phyloP scores from a whole-genome alignment of 2,888 invertebrate species.

The Gonocerus acuteangulatus region DNA sequence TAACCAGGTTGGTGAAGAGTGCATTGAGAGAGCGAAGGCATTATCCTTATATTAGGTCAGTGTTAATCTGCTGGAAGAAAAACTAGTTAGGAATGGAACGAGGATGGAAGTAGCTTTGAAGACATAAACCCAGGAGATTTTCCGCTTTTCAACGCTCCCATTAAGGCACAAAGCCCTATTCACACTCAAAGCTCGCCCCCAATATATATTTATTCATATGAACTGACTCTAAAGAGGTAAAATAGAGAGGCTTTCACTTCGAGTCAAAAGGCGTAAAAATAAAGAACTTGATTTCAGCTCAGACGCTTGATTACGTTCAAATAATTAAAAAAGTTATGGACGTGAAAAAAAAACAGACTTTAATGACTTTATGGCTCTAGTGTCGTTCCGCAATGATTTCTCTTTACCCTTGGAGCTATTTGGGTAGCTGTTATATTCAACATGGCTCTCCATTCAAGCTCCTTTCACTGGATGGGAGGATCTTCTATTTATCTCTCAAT shows the following conservation, averaged over 20 bases:
- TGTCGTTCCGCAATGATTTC: not conserved
- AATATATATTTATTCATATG: constrained; percentile 6
- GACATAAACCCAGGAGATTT: constrained; percentile 2
- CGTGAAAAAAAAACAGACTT: not conserved
- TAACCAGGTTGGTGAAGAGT: too few relatives aligned
- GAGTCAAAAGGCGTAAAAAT: not conserved
- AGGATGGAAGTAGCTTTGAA: constrained; percentile 1
- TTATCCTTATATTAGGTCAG: too few relatives aligned
- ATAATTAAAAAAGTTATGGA: constrained; percentile 17
- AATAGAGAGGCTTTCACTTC: constrained; percentile 10
- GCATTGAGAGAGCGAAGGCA: too few relatives aligned
- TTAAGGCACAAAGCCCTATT: constrained; percentile 6
- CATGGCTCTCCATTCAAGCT: too few relatives aligned
- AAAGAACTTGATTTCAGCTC: not conserved
- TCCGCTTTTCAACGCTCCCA: not conserved
- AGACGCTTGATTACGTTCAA: constrained; percentile 18
- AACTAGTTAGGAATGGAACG: not conserved
- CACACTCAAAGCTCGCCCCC: not conserved
- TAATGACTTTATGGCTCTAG: constrained; percentile 1
- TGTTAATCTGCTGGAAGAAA: not conserved
- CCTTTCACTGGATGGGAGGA: too few relatives aligned
- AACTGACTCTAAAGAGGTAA: constrained; percentile 8
- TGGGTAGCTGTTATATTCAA: not conserved
- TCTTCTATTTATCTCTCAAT: too few relatives aligned
- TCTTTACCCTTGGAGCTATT: not conserved